Base-by-base conservation (phyloP, 2,797 vertebrate genomes). In the Urosaurus nigricauda region DNA sequence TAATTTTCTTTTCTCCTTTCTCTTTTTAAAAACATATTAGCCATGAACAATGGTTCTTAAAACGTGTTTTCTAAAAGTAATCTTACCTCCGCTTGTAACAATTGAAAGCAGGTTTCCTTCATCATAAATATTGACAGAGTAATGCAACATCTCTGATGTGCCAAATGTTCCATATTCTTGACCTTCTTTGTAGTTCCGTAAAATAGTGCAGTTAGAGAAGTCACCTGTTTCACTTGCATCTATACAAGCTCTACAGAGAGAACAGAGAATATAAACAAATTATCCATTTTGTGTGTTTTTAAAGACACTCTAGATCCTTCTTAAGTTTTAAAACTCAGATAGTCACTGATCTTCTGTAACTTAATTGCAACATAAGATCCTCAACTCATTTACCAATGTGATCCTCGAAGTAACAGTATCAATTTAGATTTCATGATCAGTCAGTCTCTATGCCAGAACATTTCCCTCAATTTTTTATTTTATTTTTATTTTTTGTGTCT, bases 131-230 rank as follows among this genome's bases (percentile, higher is more conserved):
- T 99, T 99, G 16, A 99, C 94, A 0, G 99, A 99, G 93, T 99
- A 99, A 96, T 99, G 99, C 21, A 99, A 95, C 99, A 99, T 99
- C 94, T 99, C 99, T 1, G 98, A 98, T 71, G 97, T 98, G 92
- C 99, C 99, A 89, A 99, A 97, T 2, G 99, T 98, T 84, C 98
- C 98, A 29, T 98, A 99, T 90, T 99, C 98, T 88, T 99, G 98
- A 9, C 96, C 96, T 91, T 99, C 99, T 96, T 92, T 98, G 96
- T 99, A 99, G 82, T 98, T 98, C 93, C 97, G 97, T 91, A 99
- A 94, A 13, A 98, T 98, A 0, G 97, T 98, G 91, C 98, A 98
- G 90, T 96, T 97, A 79, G 95, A 95, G 90, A 99, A 96, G 70
- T 99, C 98, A 86, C 98, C 98, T 71, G 93, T 97, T 95, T 99